Conservation (phyloP, 2,888 invertebrate genomes). For the Perithous albicinctus region DNA sequence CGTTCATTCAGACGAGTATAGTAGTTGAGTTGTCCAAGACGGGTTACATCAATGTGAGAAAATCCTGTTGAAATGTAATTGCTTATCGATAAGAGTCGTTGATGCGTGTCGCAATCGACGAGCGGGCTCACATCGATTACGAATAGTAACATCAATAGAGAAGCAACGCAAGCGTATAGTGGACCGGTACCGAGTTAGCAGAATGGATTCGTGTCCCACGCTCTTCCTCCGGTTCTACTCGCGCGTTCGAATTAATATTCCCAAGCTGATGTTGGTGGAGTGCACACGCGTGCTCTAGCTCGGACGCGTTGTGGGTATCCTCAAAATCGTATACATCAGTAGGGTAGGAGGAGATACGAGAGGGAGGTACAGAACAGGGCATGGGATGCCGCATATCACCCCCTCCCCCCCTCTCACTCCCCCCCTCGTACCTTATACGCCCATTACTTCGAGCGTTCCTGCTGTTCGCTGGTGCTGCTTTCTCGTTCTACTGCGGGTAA, state of each 20-base stretch:
- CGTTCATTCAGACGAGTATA: neutral
- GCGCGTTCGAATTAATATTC: slow-evolving; percentile 74
- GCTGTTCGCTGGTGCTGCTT: slow-evolving; percentile 47
- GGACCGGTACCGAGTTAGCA: neutral
- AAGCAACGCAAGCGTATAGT: neutral
- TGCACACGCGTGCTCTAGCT: slow-evolving; percentile 31
- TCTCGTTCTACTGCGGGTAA: slow-evolving; percentile 53
- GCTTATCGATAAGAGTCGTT: slow-evolving; percentile 2
- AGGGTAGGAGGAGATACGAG: slow-evolving; percentile 47
- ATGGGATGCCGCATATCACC: slow-evolving; percentile 26
- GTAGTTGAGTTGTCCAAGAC: neutral
- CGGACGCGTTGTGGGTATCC: slow-evolving; percentile 43
- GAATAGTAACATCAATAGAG: neutral
- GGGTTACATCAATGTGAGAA: neutral
- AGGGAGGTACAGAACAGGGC: slow-evolving; percentile 61
- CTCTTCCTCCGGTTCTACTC: slow-evolving; percentile 12
- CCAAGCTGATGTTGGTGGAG: slow-evolving; percentile 55
- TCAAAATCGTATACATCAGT: slow-evolving; percentile 58
- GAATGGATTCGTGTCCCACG: slow-evolving; percentile 9
- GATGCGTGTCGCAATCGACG: slow-evolving; percentile 3
- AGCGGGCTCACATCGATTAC: slow-evolving; percentile 10
- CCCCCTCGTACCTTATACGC: slow-evolving; percentile 52
- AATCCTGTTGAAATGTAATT: neutral
- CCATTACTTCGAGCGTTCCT: slow-evolving; percentile 60
- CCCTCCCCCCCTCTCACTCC: slow-evolving; percentile 15